These are phyloP conservation scores for Falco biarmicus DNA, from an alignment of 2,797 vertebrate genomes.

Conservation along the genomic window DNA sequence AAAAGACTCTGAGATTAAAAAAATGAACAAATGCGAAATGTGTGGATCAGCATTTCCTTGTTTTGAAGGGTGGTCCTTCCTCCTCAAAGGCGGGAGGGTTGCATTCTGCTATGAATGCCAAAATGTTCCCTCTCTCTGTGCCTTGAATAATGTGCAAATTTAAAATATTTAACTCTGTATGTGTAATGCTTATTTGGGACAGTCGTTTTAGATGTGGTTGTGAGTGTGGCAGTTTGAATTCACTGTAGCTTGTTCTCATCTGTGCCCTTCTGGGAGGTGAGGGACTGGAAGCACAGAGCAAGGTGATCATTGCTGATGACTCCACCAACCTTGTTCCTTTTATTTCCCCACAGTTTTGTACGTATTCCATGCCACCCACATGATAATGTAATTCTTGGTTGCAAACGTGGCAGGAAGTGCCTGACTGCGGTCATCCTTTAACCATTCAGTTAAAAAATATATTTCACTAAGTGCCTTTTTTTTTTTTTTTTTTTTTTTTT, in stretches of 20 bases:
- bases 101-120: neutral
- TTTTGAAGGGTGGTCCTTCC: neutral
- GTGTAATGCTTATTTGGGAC: neutral
- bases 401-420: neutral
- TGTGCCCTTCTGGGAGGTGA: rapidly evolving
- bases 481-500: too few relatives aligned
- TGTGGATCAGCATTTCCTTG: neutral
- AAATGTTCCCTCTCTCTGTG: neutral
- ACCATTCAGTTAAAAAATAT: too few relatives aligned
- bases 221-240: neutral
- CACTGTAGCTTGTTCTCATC: neutral
- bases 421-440: neutral
- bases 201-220: neutral
- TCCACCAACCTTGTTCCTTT: neutral
- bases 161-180: neutral
- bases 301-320: neutral
- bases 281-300: neutral
- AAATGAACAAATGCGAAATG: neutral
- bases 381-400: neutral
- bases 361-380: neutral
- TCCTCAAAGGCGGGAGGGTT: neutral
- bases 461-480: neutral
- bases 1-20: neutral
- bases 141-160: neutral
- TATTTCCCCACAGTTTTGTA: neutral